Conservation (phyloP, 2,888 invertebrate genomes). For the Druceiella hillmani region DNA sequence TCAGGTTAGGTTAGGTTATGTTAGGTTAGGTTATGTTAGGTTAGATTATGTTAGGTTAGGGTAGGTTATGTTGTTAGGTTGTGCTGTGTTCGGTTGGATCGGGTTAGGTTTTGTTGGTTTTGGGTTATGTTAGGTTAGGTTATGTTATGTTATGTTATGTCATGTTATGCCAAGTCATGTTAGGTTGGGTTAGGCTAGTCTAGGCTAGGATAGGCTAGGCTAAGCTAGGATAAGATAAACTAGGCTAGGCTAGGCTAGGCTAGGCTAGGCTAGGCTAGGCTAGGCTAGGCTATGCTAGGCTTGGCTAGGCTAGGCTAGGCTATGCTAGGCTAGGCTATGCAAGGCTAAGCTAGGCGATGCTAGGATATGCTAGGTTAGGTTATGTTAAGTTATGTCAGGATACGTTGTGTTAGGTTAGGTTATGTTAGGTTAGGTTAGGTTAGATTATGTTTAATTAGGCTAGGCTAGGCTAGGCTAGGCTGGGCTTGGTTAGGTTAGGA, state of each 20-base stretch:
- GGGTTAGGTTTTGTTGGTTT: constrained; percentile 6
- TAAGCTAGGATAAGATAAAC: constrained; percentile 17
- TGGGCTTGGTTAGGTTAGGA: constrained; percentile 3
- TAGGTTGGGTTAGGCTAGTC: constrained; percentile 18
- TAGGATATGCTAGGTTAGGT: constrained; percentile 4
- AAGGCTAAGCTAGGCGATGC: constrained; percentile 1
- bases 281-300: constrained; percentile 3
- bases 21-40: too few species aligned
- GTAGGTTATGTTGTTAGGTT: too few species aligned
- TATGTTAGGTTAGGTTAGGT: constrained; percentile 5
- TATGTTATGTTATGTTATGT: constrained; percentile 20
- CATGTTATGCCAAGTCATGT: constrained; percentile 19
- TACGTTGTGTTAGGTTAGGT: constrained; percentile 4
- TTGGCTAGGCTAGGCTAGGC: constrained; percentile 3
- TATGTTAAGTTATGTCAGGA: constrained; percentile 2
- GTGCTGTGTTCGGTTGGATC: constrained; percentile 1
- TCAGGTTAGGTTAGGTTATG: too few species aligned
- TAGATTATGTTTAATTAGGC: constrained; percentile 1
- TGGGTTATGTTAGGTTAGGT: constrained; percentile 20
- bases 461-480: constrained; percentile 3
- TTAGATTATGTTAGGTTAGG: too few species aligned
- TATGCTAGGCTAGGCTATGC: constrained; percentile 2
- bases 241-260: constrained; percentile 16
- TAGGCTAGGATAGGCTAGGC: constrained; percentile 18
- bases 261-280: constrained; percentile 2